A percentile compares a stretch with the other conserved stretches of the same genome.
phyloP scores from a whole-genome alignment of 2,888 invertebrate genomes.

The Euzetes globulus region DNA sequence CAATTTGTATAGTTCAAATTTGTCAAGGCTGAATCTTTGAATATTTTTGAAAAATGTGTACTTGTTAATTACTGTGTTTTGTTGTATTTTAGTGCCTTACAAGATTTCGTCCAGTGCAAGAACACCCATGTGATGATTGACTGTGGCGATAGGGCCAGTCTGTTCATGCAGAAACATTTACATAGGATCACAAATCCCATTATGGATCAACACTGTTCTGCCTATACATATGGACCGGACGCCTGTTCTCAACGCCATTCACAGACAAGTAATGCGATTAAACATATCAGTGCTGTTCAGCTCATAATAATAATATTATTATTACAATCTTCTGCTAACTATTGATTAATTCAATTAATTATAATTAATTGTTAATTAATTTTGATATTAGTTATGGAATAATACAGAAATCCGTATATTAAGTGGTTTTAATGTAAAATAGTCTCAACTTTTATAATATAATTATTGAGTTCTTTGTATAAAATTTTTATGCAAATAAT shows the following conservation, averaged over 20 bases:
- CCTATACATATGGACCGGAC: conserved; percentile 39
- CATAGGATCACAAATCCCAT: conserved; percentile 40
- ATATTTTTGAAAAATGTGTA: no score
- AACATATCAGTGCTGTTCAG: not conserved
- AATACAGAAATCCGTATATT: no score
- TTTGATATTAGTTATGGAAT: no score
- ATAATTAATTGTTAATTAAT: not conserved
- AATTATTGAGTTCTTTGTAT: no score
- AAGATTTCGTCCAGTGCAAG: conserved; percentile 40
- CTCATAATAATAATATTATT: not conserved
- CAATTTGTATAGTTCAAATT: no score
- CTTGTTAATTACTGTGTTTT: not conserved
- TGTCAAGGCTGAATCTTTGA: no score
- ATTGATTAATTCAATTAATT: not conserved
- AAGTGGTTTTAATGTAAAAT: no score
- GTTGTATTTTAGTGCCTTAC: conserved; percentile 35
- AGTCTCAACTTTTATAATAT: no score
- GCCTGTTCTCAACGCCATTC: conserved; percentile 30
- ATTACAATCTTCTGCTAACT: not conserved
- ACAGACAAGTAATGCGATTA: not conserved
- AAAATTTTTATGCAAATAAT: not conserved
- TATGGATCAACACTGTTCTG: conserved; percentile 40
- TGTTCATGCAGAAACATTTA: conserved; percentile 39
- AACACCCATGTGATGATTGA: conserved; percentile 38
- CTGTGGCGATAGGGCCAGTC: conserved; percentile 39